A percentile compares a stretch with the other conserved stretches of the same genome.
These are phyloP conservation scores for Halictus quadricinctus DNA, from an alignment of 2,888 invertebrate species.

Conservation along the genomic window DNA sequence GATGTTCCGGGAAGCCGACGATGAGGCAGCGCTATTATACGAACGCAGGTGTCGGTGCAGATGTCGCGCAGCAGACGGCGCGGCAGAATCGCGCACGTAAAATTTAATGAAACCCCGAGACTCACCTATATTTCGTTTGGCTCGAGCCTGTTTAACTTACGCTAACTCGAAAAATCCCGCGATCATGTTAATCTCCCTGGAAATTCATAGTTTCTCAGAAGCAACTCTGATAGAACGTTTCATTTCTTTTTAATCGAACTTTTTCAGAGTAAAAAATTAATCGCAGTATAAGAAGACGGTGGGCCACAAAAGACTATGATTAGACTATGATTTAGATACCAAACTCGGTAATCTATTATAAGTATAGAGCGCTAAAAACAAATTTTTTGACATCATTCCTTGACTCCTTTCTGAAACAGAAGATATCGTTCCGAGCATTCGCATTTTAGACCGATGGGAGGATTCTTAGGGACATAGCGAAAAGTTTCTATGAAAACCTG, in stretches of 20 bases:
- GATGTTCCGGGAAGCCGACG: slow-evolving; percentile 62
- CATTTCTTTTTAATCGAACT: background rate
- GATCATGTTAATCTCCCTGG: background rate
- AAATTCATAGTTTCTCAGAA: too few relatives aligned
- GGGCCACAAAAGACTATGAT: too few relatives aligned
- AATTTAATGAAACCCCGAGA: slow-evolving; percentile 57
- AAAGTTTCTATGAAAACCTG: background rate
- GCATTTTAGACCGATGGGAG: too few relatives aligned
- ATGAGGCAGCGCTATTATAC: slow-evolving; percentile 61
- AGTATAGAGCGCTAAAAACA: too few relatives aligned
- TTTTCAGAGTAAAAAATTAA: background rate
- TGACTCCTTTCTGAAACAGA: too few relatives aligned
- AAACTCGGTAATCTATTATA: too few relatives aligned
- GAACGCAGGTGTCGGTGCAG: slow-evolving; percentile 74
- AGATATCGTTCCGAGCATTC: too few relatives aligned
- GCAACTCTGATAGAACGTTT: background rate
- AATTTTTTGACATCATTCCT: background rate
- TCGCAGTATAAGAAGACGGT: too few relatives aligned
- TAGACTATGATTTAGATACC: too few relatives aligned
- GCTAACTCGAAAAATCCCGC: background rate
- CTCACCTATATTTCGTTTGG: slow-evolving; percentile 26
- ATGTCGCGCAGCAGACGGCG: slow-evolving; percentile 68
- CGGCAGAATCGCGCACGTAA: slow-evolving; percentile 50
- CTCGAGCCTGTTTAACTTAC: slow-evolving; percentile 23
- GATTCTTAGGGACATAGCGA: background rate